A percentile compares a stretch with the other conserved stretches of the same genome.
phyloP scores from a whole-genome alignment of 2,113 vertebrate genomes.

The Garra rufa region DNA sequence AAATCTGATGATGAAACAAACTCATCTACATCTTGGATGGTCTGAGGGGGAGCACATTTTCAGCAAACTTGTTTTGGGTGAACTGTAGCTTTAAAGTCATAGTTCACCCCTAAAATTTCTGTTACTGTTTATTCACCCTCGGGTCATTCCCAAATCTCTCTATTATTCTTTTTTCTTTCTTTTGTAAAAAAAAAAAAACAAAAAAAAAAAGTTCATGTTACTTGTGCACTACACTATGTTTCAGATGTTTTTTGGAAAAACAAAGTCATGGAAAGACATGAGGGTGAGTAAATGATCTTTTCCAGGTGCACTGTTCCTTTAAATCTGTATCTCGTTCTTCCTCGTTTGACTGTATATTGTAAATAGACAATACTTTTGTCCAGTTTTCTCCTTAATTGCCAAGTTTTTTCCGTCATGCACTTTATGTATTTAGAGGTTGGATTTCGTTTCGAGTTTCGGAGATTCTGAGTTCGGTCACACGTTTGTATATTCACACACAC shows the following conservation, averaged over 20 bases:
- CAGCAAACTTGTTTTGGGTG: background rate
- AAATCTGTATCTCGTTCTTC: constrained; percentile 26
- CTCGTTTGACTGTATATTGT: constrained; percentile 47
- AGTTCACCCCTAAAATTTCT: background rate
- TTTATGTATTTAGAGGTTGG: constrained; percentile 26
- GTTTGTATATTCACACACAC: constrained; percentile 38
- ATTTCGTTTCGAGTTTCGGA: constrained; percentile 3
- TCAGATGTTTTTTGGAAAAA: background rate
- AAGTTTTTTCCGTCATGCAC: constrained; percentile 30
- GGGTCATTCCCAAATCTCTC: background rate
- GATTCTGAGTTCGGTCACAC: constrained; percentile 23
- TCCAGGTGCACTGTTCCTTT: background rate
- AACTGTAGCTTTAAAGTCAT: background rate
- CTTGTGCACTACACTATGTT: background rate
- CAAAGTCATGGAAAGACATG: background rate
- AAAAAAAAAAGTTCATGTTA: background rate
- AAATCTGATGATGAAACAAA: background rate
- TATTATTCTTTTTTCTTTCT: background rate
- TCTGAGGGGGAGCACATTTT: background rate
- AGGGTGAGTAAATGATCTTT: background rate
- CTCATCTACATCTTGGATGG: background rate
- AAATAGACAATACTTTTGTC: constrained; percentile 49
- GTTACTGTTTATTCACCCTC: background rate
- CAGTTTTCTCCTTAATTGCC: constrained; percentile 11
- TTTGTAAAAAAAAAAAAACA: background rate